Percentiles rank a stretch among this genome's conserved stretches.
Conservation (phyloP, 2,888 invertebrate species). For the Odontomyia ornata region DNA sequence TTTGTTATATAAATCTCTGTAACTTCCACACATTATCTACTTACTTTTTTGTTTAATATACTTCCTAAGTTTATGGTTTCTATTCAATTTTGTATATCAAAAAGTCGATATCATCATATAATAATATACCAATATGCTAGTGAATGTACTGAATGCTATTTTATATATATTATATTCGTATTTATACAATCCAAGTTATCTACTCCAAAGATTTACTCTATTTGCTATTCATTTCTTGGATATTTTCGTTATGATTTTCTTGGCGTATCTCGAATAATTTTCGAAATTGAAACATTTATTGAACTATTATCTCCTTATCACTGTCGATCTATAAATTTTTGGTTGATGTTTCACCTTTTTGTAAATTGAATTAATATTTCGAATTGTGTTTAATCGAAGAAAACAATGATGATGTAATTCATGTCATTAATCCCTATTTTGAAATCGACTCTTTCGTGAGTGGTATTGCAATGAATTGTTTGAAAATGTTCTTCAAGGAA, state of each 20-base stretch:
- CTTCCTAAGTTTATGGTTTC: constrained; percentile 14
- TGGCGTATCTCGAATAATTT: not conserved
- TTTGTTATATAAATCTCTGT: not conserved
- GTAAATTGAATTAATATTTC: not conserved
- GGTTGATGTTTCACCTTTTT: not conserved
- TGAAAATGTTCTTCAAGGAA: not conserved
- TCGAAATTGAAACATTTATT: constrained; percentile 41
- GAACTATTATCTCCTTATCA: constrained; percentile 15
- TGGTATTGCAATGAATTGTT: constrained; percentile 36
- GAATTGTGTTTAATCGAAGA: no score
- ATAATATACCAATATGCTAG: constrained; percentile 60
- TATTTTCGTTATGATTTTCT: constrained; percentile 34
- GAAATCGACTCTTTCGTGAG: constrained; percentile 2
- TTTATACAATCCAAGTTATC: constrained; percentile 45
- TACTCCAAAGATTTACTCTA: constrained; percentile 51
- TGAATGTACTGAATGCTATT: constrained; percentile 65
- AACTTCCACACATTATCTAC: constrained; percentile 18
- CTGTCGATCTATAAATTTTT: not conserved
- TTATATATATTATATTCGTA: constrained; percentile 53
- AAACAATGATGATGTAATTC: no score
- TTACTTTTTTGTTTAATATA: constrained; percentile 1
- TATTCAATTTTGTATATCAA: constrained; percentile 19
- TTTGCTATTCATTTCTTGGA: constrained; percentile 49
- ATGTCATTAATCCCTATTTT: not conserved
- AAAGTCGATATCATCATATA: constrained; percentile 3